Evolutionary conservation across 2,113 vertebrate genomes (phyloP).

Genomic region (Felis catus): F.catus_Fca126_mat1.0 CM031417.1:113787501-113788000

Average conservation of each 20-base stretch:
- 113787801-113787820: neutral
- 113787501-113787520: neutral
- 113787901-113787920: constrained; percentile 47
- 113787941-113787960: neutral
- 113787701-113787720: neutral
- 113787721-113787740: constrained; percentile 4
- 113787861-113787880: neutral
- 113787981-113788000: neutral
- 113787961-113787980: neutral
- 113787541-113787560: neutral
- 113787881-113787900: neutral
- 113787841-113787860: neutral
- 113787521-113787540: neutral
- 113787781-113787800: neutral
- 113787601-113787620: constrained; percentile 30
- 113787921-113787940: constrained; percentile 31
- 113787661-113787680: neutral
- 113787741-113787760: constrained; percentile 25
- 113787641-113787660: neutral
- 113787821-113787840: neutral
- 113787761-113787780: constrained; percentile 18
- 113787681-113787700: neutral
- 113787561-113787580: neutral
- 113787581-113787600: neutral
- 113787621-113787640: neutral